Base-by-base conservation (phyloP, 2,113 vertebrate species). In the Vidua chalybeata region DNA sequence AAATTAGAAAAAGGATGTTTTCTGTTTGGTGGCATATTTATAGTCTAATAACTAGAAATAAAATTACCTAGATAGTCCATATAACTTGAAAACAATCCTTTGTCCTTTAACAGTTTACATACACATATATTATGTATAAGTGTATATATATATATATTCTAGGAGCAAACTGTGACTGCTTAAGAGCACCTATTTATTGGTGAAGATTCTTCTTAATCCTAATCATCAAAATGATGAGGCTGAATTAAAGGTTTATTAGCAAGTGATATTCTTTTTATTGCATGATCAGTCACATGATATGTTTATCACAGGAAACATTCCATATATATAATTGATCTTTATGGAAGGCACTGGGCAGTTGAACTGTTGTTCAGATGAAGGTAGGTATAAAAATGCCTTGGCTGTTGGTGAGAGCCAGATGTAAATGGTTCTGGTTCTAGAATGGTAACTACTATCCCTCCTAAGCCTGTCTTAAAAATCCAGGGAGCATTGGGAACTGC, bases 401-500 rank as follows among this genome's bases (percentile, higher is more conserved):
- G 54, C 58, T 93, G 5, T 27, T 83, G 87, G 61, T 59, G 74
- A 84, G 51, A 54, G 77, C 21, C 75, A 71, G 69, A 39, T 62
- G 35, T 76, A 46, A 82, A 87, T 77, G 81, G 71, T 81, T 92
- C 43, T 80, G 56, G 82, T 89, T 97, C 61, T 78, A 6, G 84
- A 93, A 92, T 49, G 73, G 61, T 88, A 77, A 43, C 3, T 62
- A 21, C 62, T 54, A 9, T 43, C 54, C 76, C 41, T 92, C 84
- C 41, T 84, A 52, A 55, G 31, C 74, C 84, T 90, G 67, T 58
- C 48, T 94, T 82, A 80, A 96, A 95, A 95, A 90, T 95, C 73
- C 55, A 46, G 86, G 46, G 84, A 79, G 81, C 80, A n/a, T 2
- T 93, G 84, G 93, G 55, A 94, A 97, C 94, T 95, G 92, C 89